Percentiles rank a stretch among this genome's conserved stretches.
phyloP scores from a whole-genome alignment of 2,113 vertebrate species.

The Stercorarius parasiticus region DNA sequence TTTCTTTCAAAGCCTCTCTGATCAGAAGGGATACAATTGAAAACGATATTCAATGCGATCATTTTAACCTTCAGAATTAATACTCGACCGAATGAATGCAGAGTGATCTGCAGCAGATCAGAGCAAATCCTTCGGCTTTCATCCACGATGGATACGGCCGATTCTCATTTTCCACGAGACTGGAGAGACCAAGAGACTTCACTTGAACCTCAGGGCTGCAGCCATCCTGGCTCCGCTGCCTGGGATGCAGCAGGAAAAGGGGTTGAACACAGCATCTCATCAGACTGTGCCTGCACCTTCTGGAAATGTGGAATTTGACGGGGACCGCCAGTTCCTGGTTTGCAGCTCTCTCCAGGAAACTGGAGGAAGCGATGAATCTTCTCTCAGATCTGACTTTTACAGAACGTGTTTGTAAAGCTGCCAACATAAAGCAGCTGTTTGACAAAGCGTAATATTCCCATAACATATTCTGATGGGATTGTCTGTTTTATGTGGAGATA shows the following conservation, averaged over 20 bases:
- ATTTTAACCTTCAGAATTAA: neutral
- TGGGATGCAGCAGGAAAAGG: neutral
- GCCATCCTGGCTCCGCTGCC: neutral
- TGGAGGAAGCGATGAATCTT: neutral
- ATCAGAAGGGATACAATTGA: neutral
- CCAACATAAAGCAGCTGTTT: neutral
- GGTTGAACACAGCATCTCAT: neutral
- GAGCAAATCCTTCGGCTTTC: neutral
- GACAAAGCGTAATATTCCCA: neutral
- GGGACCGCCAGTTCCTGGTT: neutral
- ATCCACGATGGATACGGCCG: neutral
- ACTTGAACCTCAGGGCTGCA: neutral
- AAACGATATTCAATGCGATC: accelerated
- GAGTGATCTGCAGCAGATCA: neutral
- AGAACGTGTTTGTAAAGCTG: neutral
- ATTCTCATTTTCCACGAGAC: neutral
- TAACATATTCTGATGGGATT: neutral
- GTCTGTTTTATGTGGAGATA: neutral
- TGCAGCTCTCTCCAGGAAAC: neutral
- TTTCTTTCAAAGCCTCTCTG: neutral
- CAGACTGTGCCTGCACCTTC: neutral
- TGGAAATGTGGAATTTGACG: neutral
- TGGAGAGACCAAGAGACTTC: neutral
- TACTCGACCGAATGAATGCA: neutral
- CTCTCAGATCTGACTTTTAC: neutral